Evolutionary conservation across 1,140 invertebrate genomes (phyloP).

Genomic region (Sitophilus oryzae): DNA sequence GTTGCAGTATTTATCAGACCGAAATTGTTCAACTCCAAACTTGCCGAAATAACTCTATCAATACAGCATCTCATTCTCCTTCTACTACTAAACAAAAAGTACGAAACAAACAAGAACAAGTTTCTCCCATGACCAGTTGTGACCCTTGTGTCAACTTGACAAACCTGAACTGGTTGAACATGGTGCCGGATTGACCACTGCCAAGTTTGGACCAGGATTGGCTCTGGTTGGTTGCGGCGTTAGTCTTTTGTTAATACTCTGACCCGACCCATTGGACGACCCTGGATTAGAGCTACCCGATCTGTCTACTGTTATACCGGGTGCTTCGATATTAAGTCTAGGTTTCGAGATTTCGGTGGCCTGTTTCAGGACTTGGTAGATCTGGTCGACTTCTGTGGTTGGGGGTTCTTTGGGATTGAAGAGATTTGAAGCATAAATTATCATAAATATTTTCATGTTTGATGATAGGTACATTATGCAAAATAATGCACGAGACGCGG

Average conservation of each 20-base stretch:
- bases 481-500: no score
- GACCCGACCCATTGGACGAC: constrained; percentile 50
- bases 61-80: no score
- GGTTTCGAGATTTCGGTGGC: constrained; percentile 73
- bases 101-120: neutral
- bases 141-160: constrained; percentile 8
- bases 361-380: constrained; percentile 89
- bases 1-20: no score
- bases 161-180: constrained; percentile 53
- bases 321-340: constrained; percentile 41
- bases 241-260: constrained; percentile 38
- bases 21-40: no score
- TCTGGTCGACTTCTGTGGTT: constrained; percentile 61
- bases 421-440: no score
- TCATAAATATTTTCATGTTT: no score
- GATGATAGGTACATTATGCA: no score
- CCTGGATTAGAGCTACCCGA: constrained; percentile 45
- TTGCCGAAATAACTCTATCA: no score
- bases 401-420: constrained; percentile 15
- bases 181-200: constrained; percentile 51
- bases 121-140: constrained; percentile 22
- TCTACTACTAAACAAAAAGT: neutral
- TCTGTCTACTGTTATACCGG: constrained; percentile 40
- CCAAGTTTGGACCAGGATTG: constrained; percentile 47
- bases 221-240: constrained; percentile 26